Percentiles rank a stretch among this genome's conserved stretches.
Conservation (phyloP, 2,888 invertebrate species). For the Parnassius mnemosyne region DNA sequence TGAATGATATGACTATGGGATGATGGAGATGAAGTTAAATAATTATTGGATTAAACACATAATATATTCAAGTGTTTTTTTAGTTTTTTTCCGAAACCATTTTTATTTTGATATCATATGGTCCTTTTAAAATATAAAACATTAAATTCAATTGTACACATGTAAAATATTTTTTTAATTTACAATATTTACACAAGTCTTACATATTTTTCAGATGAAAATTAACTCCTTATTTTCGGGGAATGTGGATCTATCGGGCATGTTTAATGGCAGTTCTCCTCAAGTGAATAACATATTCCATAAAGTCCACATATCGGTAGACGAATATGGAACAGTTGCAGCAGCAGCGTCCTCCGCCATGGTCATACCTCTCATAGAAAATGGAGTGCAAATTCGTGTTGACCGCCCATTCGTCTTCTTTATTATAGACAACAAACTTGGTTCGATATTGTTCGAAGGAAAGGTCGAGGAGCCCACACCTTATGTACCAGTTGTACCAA, state of each 20-base stretch:
- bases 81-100: too few relatives aligned
- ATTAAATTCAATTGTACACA: too few relatives aligned
- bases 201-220: conserved; percentile 74
- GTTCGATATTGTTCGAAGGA: conserved; percentile 83
- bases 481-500: conserved; percentile 30
- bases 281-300: conserved; percentile 81
- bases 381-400: conserved; percentile 71
- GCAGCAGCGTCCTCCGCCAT: conserved; percentile 81
- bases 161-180: too few relatives aligned
- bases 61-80: too few relatives aligned
- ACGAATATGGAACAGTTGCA: conserved; percentile 84
- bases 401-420: conserved; percentile 85
- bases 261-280: conserved; percentile 61
- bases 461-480: conserved; percentile 74
- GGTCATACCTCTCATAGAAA: conserved; percentile 82
- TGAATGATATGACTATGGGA: too few relatives aligned
- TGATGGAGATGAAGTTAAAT: too few relatives aligned
- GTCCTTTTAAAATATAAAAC: too few relatives aligned
- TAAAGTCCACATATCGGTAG: conserved; percentile 83
- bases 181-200: too few relatives aligned
- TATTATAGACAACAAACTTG: conserved; percentile 78
- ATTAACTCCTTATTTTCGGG: conserved; percentile 78
- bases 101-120: too few relatives aligned
- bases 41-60: too few relatives aligned
- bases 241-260: conserved; percentile 80